Conservation (phyloP, 2,888 invertebrate genomes). For the Drosophila helvetica region DNA sequence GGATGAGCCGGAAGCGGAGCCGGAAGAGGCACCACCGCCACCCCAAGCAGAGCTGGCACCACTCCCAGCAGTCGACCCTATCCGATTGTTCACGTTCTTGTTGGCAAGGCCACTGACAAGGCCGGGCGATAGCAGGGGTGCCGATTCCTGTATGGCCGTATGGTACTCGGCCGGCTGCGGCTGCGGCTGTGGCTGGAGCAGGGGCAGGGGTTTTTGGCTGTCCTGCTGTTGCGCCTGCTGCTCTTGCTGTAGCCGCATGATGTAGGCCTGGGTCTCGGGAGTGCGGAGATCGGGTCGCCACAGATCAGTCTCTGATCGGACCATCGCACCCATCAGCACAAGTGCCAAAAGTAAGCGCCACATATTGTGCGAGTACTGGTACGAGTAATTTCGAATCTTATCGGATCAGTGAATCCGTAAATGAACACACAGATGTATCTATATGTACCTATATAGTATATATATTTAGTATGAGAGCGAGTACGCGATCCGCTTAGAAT, state of each 20-base stretch:
- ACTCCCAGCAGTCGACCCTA: not conserved
- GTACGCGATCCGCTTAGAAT: not conserved
- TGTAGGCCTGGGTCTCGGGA: conserved; percentile 28
- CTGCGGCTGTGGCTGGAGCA: not conserved
- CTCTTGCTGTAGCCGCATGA: conserved; percentile 12
- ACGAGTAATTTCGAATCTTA: conserved; percentile 43
- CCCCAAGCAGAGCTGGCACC: not conserved
- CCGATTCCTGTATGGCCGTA: not conserved
- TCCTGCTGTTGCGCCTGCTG: not conserved
- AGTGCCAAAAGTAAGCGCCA: conserved; percentile 57
- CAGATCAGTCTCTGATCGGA: conserved; percentile 35
- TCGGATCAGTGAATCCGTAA: conserved; percentile 13
- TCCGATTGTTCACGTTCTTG: not conserved
- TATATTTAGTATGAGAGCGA: conserved; percentile 2
- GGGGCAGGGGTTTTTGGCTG: not conserved
- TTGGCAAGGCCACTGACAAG: conserved; percentile 15
- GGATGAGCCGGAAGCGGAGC: not conserved
- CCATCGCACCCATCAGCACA: conserved; percentile 37
- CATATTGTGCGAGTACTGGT: conserved; percentile 45
- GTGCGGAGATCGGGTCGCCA: conserved; percentile 43
- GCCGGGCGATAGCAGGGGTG: conserved; percentile 31
- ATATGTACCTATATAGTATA: conserved; percentile 11
- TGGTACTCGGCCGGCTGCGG: not conserved
- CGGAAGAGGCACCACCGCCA: not conserved
- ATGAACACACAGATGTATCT: conserved; percentile 28